Evolutionary conservation across 23 tunicate genomes (phyloP).

Genomic region (Clavelina lepadiformis): DNA sequence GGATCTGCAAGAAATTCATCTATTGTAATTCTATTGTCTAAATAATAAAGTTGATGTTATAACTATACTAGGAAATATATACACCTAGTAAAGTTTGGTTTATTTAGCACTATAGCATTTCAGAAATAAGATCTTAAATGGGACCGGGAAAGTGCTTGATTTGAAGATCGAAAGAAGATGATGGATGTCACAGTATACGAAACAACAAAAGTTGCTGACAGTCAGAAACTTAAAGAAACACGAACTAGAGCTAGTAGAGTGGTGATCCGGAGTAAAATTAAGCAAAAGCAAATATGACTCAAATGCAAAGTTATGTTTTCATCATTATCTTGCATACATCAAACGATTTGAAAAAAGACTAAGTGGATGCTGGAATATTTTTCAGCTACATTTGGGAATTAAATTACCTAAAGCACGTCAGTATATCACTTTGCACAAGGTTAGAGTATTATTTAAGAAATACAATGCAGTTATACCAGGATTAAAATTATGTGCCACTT

Average conservation of each 20-base stretch:
- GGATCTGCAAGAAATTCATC: no score
- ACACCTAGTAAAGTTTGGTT: no score
- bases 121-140: no score
- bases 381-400: slow-evolving; percentile 7
- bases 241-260: slow-evolving; percentile 6
- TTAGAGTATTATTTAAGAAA: not conserved
- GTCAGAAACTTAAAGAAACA: not conserved
- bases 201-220: not conserved
- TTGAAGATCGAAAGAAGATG: no score
- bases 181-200: no score
- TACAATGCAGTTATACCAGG: no score
- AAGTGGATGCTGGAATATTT: slow-evolving; percentile 1
- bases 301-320: slow-evolving; percentile 4
- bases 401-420: slow-evolving; percentile 5
- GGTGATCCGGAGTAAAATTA: slow-evolving; percentile 3
- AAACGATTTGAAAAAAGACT: slow-evolving; percentile 8
- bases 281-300: not conserved
- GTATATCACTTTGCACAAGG: not conserved
- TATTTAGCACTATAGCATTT: no score
- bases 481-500: no score
- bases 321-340: slow-evolving; percentile 4
- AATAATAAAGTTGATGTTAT: no score
- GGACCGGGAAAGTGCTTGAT: no score
- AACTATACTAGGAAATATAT: no score
- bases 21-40: no score